phyloP scores from a whole-genome alignment of 2,888 invertebrate species.

The Orthosia cruda region DNA sequence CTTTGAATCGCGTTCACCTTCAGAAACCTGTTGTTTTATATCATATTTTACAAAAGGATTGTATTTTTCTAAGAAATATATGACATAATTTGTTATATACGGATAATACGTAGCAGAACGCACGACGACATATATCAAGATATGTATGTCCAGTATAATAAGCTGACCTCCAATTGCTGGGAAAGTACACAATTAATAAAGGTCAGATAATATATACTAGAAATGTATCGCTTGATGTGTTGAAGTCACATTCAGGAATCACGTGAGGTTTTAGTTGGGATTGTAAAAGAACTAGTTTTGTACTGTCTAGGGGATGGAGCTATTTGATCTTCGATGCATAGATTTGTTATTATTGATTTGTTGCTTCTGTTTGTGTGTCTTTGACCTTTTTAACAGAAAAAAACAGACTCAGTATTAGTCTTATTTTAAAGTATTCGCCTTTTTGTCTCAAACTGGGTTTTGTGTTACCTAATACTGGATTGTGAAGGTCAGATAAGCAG shows the following conservation, averaged over 20 bases:
- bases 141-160: neutral
- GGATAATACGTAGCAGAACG: constrained; percentile 5
- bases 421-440: neutral
- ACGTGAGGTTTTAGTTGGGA: constrained; percentile 21
- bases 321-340: neutral
- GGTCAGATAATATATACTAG: neutral
- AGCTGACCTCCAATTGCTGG: neutral
- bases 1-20: constrained; percentile 50
- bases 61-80: neutral
- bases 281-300: constrained; percentile 34
- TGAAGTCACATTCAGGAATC: constrained; percentile 19
- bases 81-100: constrained; percentile 29
- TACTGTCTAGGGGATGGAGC: neutral
- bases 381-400: too few species aligned
- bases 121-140: neutral
- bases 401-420: neutral
- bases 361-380: neutral
- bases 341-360: neutral
- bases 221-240: neutral
- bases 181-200: neutral
- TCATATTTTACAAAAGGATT: constrained; percentile 16
- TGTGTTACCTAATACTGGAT: too few species aligned
- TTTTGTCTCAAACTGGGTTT: too few species aligned
- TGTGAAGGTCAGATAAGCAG: too few species aligned
- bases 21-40: constrained; percentile 42